Base-by-base conservation (phyloP, 2,888 invertebrate species). In the Platerodrilus igneus region DNA sequence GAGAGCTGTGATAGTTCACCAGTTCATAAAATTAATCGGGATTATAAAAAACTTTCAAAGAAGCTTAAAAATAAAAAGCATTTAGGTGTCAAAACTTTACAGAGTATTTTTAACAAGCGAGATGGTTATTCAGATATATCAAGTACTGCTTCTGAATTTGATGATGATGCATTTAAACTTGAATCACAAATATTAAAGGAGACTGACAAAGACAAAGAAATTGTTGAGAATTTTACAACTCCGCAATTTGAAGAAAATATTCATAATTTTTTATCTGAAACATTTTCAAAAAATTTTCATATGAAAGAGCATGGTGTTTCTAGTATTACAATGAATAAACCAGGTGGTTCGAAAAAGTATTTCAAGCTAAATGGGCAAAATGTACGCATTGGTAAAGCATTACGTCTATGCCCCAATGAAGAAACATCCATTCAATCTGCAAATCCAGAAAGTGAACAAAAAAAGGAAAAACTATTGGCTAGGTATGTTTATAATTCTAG, bases 1-100 rank as follows among this genome's bases (percentile, higher is more conserved):
- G 64, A 63, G 9, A 67, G 66, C 45, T 64, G 66, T 45, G 72
- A 64, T 43, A 75, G 76, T 51, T 76, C 77, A 47, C 77, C 78
- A 6, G 69, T 77, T 34, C 76, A 76, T 62, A 67, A 72, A 53
- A 60, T 67, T 1, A 68, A 70, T 31, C 58, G 64, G 14, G 66
- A 64, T 34, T 65, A 64, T 41, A 67, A 67, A 39, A 73, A 74
- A 62, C 69, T 71, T 50, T 70, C 74, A 25, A 68, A 60, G 50
- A 54, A 60, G 69, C 71, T 70, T 69, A 51, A 61, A 45, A 50
- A 61, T 68, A 66, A 75, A 68, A 64, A 63, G 46, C 60, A 69
- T 23, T 70, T 74, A 66, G 74, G 71, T 58, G 77, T 77, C 58
- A 72, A 68, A 54, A 66, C 69, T 3, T 49, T 68, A 13, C 68